Base-by-base conservation (phyloP, 2,888 invertebrate species). In the Rhamnusium bicolor region DNA sequence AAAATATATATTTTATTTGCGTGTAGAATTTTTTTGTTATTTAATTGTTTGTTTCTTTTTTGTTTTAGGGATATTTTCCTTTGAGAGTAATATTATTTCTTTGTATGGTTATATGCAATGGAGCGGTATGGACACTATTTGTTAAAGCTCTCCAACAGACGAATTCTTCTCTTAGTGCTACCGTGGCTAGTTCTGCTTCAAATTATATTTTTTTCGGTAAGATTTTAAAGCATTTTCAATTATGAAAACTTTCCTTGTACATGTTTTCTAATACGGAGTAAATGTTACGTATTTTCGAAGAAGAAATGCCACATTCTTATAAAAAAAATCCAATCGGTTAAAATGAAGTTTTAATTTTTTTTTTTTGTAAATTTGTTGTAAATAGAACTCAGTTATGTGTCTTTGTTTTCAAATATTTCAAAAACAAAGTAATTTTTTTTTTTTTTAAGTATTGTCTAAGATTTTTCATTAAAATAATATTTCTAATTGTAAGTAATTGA, bases 201-300 rank as follows among this genome's bases (percentile, higher is more conserved):
- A 93, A 92, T 86, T 93, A 92, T 84, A 86, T 92, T 61, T 85
- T n/a, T 91, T 74, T 93, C 93, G 80, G 93, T 93, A 87, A 90
- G 90, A 89, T 56, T 73, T 56, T 49, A 19, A 5, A 27, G 4
- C 12, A 29, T 29, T 21, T 21, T 29, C 0, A 47, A 56, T 14
- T 65, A 5, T 29, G 29, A 29, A 29, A 6, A 29, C 8, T 29
- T 32, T 32, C 10, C n/a, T n/a, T n/a, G n/a, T n/a, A 24, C 24
- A 24, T 24, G 6, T 24, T 24, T 24, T 24, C 2, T 24, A 24
- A 4, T 24, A 24, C 6, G 24, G 24, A 24, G n/a, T n/a, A n/a
- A 24, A 24, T 24, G 24, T 24, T n/a, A n/a, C n/a, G n/a, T n/a
- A n/a, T n/a, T n/a, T n/a, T n/a, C n/a, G n/a, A n/a, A n/a, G n/a